Evolutionary conservation across 2,888 invertebrate genomes (phyloP).

Genomic region (Ormyrus nitidulus): DNA sequence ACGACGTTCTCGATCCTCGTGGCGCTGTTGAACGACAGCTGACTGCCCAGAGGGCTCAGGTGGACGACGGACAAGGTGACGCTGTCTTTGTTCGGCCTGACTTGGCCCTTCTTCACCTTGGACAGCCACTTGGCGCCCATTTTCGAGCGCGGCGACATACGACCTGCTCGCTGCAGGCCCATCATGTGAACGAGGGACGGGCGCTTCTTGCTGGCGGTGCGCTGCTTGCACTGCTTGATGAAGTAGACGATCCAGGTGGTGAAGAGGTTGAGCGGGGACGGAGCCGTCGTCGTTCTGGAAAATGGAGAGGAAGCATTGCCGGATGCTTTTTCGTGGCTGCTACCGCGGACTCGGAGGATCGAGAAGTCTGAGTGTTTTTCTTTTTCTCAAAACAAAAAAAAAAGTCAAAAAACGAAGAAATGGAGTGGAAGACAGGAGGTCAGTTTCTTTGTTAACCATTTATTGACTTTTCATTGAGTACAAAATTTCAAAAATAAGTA

Average conservation of each 20-base stretch:
- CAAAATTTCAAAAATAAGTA: neutral
- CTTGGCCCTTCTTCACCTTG: constrained; percentile 77
- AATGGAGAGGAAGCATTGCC: constrained; percentile 50
- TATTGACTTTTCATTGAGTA: too few species aligned
- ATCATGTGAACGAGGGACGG: constrained; percentile 77
- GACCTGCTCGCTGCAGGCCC: constrained; percentile 74
- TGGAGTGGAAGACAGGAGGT: neutral
- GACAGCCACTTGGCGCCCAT: constrained; percentile 77
- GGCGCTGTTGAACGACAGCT: constrained; percentile 86
- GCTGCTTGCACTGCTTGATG: constrained; percentile 76
- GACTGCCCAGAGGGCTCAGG: constrained; percentile 89
- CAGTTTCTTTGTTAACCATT: neutral
- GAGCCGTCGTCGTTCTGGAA: constrained; percentile 81
- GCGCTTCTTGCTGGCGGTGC: constrained; percentile 74
- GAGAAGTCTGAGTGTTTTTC: too few species aligned
- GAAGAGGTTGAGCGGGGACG: constrained; percentile 84
- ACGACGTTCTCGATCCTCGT: constrained; percentile 92
- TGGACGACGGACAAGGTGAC: constrained; percentile 88
- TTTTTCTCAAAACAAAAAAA: too few species aligned
- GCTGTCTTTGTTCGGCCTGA: constrained; percentile 77
- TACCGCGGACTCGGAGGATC: too few species aligned
- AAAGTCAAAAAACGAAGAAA: neutral
- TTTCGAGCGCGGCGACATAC: constrained; percentile 76
- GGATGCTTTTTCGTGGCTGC: neutral
- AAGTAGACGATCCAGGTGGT: constrained; percentile 80